A percentile compares a stretch with the other conserved stretches of the same genome.
phyloP scores from a whole-genome alignment of 2,797 vertebrate genomes.

The Pangasius djambal region DNA sequence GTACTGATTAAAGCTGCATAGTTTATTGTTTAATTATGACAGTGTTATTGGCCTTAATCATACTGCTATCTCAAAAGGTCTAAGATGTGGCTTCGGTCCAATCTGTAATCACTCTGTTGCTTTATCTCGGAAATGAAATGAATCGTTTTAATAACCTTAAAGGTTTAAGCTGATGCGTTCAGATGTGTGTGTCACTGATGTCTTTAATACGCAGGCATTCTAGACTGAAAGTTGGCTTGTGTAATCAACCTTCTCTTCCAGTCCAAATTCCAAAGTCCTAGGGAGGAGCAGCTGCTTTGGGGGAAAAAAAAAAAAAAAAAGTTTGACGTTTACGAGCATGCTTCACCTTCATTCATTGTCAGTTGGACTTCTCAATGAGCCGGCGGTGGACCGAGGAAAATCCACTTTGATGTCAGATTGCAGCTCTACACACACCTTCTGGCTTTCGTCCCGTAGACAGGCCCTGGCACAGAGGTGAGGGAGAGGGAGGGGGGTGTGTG shows the following conservation, averaged over 20 bases:
- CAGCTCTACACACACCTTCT: slow-evolving; percentile 19
- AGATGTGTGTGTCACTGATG: background rate
- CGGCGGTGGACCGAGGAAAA: slow-evolving; percentile 15
- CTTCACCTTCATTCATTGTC: slow-evolving; percentile 15
- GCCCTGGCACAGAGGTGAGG: slow-evolving; percentile 34
- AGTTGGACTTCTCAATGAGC: no score
- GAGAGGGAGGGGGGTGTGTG: background rate
- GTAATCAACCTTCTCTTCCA: background rate
- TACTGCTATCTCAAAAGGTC: background rate
- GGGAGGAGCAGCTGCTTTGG: background rate
- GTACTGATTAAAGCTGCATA: background rate
- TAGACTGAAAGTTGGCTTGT: background rate
- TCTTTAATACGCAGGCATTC: background rate
- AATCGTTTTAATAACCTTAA: no score
- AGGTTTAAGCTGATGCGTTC: background rate
- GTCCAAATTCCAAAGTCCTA: slow-evolving; percentile 6
- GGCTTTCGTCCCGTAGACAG: slow-evolving; percentile 44
- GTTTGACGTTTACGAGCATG: slow-evolving; percentile 27
- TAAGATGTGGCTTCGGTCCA: background rate
- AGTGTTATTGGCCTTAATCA: background rate
- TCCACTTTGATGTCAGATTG: slow-evolving; percentile 34
- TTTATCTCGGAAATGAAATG: background rate
- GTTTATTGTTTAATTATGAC: background rate
- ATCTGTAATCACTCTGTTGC: background rate
- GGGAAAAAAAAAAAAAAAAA: background rate